Conservation (phyloP, 1,140 invertebrate species). For the Augochlora pura region DNA sequence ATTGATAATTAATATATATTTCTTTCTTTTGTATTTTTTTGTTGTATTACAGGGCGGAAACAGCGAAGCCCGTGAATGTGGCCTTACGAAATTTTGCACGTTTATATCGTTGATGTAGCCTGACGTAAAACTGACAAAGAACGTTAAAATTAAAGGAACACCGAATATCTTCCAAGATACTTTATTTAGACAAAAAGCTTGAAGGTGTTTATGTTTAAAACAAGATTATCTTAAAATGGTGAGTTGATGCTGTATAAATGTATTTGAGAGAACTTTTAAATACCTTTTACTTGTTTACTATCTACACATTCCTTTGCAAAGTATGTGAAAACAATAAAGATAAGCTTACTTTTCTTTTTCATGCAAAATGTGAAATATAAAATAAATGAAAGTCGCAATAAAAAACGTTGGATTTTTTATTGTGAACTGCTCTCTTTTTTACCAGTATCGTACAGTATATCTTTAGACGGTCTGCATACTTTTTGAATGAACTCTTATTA, state of each 20-base stretch:
- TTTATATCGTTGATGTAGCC: conserved; percentile 85
- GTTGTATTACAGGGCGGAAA: conserved; percentile 84
- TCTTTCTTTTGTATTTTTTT: conserved; percentile 20
- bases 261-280: conserved; percentile 20
- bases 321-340: conserved; percentile 16
- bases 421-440: conserved; percentile 1
- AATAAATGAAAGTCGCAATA: too few species aligned
- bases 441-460: neutral
- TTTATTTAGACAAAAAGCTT: conserved; percentile 20
- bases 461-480: neutral
- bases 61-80: conserved; percentile 85
- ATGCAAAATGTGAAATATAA: neutral
- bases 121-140: conserved; percentile 38
- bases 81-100: conserved; percentile 88
- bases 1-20: neutral
- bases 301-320: conserved; percentile 51
- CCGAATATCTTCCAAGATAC: conserved; percentile 43
- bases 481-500: too few species aligned
- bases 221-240: conserved; percentile 34
- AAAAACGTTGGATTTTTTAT: conserved; percentile 21
- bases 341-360: neutral
- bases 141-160: conserved; percentile 34
- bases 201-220: conserved; percentile 24
- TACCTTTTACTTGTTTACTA: conserved; percentile 52
- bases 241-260: conserved; percentile 43